A percentile compares a stretch with the other conserved stretches of the same genome.
Evolutionary conservation across 2,113 vertebrate species (phyloP).

Genomic region (Chloropsis cyanopogon): DNA sequence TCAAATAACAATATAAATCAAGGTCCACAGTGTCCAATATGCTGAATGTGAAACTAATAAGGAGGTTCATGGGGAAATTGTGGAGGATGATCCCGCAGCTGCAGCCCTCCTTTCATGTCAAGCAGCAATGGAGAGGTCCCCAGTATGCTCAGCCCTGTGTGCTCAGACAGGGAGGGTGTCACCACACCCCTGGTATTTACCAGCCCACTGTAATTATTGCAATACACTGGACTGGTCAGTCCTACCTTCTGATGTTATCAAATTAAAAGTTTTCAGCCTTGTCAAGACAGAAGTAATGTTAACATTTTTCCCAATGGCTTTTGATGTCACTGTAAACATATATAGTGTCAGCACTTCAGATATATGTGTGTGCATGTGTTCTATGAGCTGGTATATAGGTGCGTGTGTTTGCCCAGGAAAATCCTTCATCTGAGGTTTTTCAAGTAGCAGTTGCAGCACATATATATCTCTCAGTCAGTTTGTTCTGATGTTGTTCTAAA

Average conservation of each 20-base stretch:
- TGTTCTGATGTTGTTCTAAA: neutral
- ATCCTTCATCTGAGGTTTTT: neutral
- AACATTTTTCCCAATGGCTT: neutral
- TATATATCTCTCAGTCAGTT: neutral
- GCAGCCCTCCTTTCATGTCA: neutral
- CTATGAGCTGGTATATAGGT: neutral
- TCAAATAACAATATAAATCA: neutral
- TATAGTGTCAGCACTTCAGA: neutral
- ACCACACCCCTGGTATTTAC: neutral
- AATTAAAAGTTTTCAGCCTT: neutral
- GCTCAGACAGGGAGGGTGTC: neutral
- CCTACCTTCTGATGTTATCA: neutral
- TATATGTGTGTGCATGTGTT: neutral
- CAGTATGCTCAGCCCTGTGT: neutral
- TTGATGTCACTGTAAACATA: neutral
- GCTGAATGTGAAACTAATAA: neutral
- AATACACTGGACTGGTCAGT: neutral
- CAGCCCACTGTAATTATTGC: neutral
- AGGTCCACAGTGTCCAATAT: neutral
- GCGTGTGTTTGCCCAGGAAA: neutral
- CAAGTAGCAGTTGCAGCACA: neutral
- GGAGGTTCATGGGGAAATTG: neutral
- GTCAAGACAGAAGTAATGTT: neutral
- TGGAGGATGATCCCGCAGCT: neutral
- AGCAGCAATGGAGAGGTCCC: neutral